Percentiles rank a stretch among this genome's conserved stretches.
Evolutionary conservation across 2,113 vertebrate genomes (phyloP).

Genomic region (Ophiodon elongatus): DNA sequence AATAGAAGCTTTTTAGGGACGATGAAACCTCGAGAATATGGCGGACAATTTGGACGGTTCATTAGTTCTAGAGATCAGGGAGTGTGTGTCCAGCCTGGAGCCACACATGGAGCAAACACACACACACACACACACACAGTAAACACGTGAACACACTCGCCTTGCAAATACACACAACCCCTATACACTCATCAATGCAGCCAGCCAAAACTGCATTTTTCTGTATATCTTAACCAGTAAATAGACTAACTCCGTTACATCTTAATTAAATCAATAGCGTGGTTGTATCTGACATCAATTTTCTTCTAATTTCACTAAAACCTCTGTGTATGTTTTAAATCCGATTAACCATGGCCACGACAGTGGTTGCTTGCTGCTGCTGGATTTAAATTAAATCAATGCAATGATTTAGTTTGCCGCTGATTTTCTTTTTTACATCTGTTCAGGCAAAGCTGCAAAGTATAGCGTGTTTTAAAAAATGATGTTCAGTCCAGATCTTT

Average conservation of each 20-base stretch:
- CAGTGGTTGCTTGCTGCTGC: not conserved
- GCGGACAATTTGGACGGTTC: slow-evolving; percentile 36
- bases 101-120: slow-evolving; percentile 6
- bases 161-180: not conserved
- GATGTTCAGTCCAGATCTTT: not conserved
- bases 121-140: slow-evolving; percentile 9
- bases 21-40: slow-evolving; percentile 1
- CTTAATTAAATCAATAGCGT: slow-evolving; percentile 33
- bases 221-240: not conserved
- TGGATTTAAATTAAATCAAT: slow-evolving; percentile 45
- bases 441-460: not conserved
- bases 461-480: not conserved
- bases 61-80: slow-evolving; percentile 47
- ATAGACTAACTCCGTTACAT: slow-evolving; percentile 35
- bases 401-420: not conserved
- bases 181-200: not conserved
- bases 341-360: not conserved
- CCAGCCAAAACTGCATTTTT: slow-evolving; percentile 1
- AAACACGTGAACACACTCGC: not conserved
- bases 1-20: slow-evolving; percentile 6
- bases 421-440: slow-evolving; percentile 1
- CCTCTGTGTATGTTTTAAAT: slow-evolving; percentile 25
- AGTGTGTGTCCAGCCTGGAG: slow-evolving; percentile 56
- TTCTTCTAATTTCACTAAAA: slow-evolving; percentile 26
- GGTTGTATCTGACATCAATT: slow-evolving; percentile 27